These are phyloP conservation scores for Colinus virginianus DNA, from an alignment of 2,113 vertebrate genomes.

Conservation along the genomic window DNA sequence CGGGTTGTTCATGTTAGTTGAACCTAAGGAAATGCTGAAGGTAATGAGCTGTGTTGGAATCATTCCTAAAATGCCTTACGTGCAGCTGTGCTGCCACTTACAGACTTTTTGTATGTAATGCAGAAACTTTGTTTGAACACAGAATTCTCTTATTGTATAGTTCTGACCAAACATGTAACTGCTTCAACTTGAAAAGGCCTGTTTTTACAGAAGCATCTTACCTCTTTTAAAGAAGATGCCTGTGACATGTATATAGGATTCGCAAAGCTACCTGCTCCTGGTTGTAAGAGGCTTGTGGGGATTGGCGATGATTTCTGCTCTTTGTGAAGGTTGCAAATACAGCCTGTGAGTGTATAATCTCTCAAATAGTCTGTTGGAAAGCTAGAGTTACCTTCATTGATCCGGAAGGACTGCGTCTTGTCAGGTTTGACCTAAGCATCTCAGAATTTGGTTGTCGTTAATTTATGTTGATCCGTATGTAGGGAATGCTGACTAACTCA, in stretches of 20 bases:
- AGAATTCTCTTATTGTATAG: background rate
- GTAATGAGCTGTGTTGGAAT: constrained; percentile 25
- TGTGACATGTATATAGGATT: background rate
- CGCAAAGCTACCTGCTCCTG: background rate
- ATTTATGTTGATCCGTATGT: background rate
- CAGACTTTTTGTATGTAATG: background rate
- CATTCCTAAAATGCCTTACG: constrained; percentile 60
- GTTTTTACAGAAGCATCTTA: background rate
- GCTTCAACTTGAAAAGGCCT: constrained; percentile 12
- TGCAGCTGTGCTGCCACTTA: constrained; percentile 24
- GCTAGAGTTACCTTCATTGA: background rate
- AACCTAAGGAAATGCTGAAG: background rate
- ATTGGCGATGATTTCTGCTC: background rate
- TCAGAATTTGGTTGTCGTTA: background rate
- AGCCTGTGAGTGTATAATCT: background rate
- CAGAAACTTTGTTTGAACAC: background rate
- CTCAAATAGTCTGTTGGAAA: background rate
- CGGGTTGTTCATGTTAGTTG: constrained; percentile 41
- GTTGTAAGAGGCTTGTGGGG: background rate
- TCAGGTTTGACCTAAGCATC: background rate
- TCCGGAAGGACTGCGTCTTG: background rate
- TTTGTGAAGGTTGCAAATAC: background rate
- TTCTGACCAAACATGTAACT: background rate
- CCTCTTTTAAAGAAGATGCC: background rate
- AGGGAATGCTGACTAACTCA: constrained; percentile 21